Evolutionary conservation across 2,888 invertebrate genomes (phyloP).

Genomic region (Trichogramma evanescens): DNA sequence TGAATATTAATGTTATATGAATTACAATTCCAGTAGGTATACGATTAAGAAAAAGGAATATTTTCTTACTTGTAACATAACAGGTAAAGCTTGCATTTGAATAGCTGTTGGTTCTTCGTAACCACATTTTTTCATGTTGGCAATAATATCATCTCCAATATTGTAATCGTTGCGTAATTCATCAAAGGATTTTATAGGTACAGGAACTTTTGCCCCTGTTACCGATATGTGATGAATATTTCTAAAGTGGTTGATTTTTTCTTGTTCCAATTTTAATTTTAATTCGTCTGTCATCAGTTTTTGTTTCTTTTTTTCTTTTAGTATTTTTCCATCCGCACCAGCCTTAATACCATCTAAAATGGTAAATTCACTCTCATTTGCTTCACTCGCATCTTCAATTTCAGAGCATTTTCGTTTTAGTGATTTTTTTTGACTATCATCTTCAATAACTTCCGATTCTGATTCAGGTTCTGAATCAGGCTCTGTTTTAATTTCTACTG

Average conservation of each 20-base stretch:
- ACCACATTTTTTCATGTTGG: constrained; percentile 64
- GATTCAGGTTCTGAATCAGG: constrained; percentile 37
- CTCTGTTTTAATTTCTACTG: constrained; percentile 29
- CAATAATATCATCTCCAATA: constrained; percentile 56
- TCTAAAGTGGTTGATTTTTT: constrained; percentile 66
- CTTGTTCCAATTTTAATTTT: constrained; percentile 48
- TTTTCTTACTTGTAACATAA: constrained; percentile 65
- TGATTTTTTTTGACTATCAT: constrained; percentile 35
- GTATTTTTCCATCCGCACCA: constrained; percentile 42
- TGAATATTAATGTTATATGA: constrained; percentile 10
- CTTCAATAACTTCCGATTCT: constrained; percentile 28
- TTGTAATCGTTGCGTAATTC: constrained; percentile 55
- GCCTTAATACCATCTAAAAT: constrained; percentile 49
- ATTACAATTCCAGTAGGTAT: neutral
- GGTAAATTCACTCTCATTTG: constrained; percentile 28
- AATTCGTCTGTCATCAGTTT: constrained; percentile 45
- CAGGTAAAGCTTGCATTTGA: constrained; percentile 88
- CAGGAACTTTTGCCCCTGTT: constrained; percentile 71
- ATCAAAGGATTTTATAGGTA: constrained; percentile 65
- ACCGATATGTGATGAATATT: constrained; percentile 72
- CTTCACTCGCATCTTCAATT: constrained; percentile 35
- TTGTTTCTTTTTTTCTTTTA: constrained; percentile 35
- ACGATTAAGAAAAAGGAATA: neutral
- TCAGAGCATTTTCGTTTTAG: constrained; percentile 33
- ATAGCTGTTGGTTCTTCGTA: constrained; percentile 78